phyloP scores from a whole-genome alignment of 2,888 invertebrate species.

The Lepas anatifera region DNA sequence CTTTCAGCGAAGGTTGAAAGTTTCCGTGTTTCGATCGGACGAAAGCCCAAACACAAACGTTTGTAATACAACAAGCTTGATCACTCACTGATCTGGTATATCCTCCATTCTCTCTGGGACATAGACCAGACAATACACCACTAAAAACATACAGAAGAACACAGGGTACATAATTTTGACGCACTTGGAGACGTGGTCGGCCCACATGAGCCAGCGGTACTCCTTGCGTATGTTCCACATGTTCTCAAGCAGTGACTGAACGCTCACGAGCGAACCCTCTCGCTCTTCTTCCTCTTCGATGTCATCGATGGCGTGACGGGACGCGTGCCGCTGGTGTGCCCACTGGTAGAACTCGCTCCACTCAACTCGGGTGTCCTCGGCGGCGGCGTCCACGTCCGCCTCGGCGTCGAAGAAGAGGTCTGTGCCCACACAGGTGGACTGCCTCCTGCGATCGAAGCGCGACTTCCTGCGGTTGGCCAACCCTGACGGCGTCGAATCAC shows the following conservation, averaged over 20 bases:
- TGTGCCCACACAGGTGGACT: neutral
- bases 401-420: slow-evolving; percentile 6
- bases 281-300: neutral
- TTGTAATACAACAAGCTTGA: no score
- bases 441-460: neutral
- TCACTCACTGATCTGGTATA: no score
- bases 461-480: no score
- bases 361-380: neutral
- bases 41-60: no score
- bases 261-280: neutral
- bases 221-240: slow-evolving; percentile 8
- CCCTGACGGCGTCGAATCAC: neutral
- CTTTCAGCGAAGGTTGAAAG: no score
- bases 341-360: neutral
- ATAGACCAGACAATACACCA: neutral
- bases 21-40: no score
- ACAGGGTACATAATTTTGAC: neutral
- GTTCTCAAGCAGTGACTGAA: neutral
- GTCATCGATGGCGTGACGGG: neutral
- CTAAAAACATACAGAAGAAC: neutral
- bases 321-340: neutral
- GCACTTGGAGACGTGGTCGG: neutral
- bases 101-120: neutral
- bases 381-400: neutral
- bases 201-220: neutral